These are phyloP conservation scores for Aphyosemion australe DNA, from an alignment of 2,113 vertebrate genomes.

Conservation along the genomic window DNA sequence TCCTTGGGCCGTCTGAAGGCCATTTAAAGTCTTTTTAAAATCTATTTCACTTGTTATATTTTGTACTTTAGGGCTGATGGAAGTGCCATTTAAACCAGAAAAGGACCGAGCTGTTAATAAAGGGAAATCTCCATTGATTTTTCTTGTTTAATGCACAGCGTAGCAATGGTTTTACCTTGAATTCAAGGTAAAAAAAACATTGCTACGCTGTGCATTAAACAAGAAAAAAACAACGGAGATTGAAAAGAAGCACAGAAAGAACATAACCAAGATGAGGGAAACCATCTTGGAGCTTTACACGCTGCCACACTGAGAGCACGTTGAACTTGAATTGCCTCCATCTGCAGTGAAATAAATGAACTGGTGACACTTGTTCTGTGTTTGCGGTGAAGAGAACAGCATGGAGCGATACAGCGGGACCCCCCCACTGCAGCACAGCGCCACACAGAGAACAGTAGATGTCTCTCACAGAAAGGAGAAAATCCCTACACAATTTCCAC, in stretches of 20 bases:
- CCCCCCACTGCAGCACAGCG: slow-evolving; percentile 41
- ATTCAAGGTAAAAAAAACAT: no score
- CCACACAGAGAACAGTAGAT: slow-evolving; percentile 69
- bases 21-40: no score
- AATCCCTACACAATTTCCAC: slow-evolving; percentile 78
- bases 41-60: no score
- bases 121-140: no score
- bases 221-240: no score
- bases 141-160: no score
- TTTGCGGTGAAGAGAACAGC: slow-evolving; percentile 65
- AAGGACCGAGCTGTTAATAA: slow-evolving; percentile 19
- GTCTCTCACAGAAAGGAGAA: slow-evolving; percentile 69
- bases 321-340: slow-evolving; percentile 51
- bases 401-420: slow-evolving; percentile 44
- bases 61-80: not conserved
- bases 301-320: slow-evolving; percentile 33
- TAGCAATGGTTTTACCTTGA: no score
- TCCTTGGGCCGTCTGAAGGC: no score
- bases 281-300: slow-evolving; percentile 28
- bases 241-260: no score
- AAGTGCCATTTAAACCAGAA: slow-evolving; percentile 2
- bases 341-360: slow-evolving; percentile 67
- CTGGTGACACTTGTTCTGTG: slow-evolving; percentile 64
- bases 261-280: no score
- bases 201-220: no score